These are phyloP conservation scores for Ochropacha duplaris DNA, from an alignment of 2,888 invertebrate genomes.

Conservation along the genomic window DNA sequence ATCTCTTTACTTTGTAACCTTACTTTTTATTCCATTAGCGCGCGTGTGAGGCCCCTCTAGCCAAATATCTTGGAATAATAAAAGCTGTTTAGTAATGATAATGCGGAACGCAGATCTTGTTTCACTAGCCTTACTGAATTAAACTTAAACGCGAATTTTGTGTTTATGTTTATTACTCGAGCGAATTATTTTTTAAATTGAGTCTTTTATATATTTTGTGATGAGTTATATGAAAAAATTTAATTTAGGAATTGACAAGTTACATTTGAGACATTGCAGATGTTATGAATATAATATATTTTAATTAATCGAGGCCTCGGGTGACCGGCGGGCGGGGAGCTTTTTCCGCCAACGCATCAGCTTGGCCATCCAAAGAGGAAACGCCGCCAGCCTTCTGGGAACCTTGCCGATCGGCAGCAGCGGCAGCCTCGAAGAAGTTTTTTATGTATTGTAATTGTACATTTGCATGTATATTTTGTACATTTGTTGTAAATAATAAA, in stretches of 20 bases:
- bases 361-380: too few species aligned
- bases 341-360: too few species aligned
- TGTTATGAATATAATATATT: conserved; percentile 16
- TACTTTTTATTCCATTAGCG: conserved; percentile 83
- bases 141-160: conserved; percentile 64
- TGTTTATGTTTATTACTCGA: conserved; percentile 59
- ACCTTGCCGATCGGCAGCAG: too few species aligned
- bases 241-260: conserved; percentile 21
- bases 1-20: conserved; percentile 82
- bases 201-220: conserved; percentile 29
- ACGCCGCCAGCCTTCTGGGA: too few species aligned
- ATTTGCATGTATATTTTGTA: too few species aligned
- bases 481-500: too few species aligned
- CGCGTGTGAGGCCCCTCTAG: conserved; percentile 78
- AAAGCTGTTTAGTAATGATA: conserved; percentile 82
- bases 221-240: background rate
- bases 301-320: too few species aligned
- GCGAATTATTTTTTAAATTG: conserved; percentile 55
- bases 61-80: conserved; percentile 82
- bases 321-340: too few species aligned
- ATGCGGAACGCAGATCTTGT: conserved; percentile 69
- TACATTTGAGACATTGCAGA: conserved; percentile 23
- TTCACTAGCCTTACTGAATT: conserved; percentile 72
- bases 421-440: too few species aligned
- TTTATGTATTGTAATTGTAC: too few species aligned